Evolutionary conservation across 2,888 invertebrate species (phyloP).

Genomic region (Phaedon cochleariae): DNA sequence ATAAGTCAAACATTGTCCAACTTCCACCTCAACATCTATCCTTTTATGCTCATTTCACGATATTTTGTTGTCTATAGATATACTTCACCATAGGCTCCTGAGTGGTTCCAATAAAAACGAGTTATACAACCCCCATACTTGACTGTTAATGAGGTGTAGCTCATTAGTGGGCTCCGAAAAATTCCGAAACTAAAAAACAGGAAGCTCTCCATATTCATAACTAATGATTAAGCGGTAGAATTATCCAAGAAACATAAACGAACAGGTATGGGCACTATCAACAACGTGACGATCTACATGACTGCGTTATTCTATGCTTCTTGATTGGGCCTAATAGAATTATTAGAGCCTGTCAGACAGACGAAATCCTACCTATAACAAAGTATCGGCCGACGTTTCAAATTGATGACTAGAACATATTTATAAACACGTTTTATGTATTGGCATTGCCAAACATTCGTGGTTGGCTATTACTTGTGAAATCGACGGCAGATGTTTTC

Average conservation of each 20-base stretch:
- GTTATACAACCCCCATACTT: background rate
- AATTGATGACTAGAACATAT: constrained; percentile 41
- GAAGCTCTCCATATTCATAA: constrained; percentile 14
- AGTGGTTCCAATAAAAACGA: background rate
- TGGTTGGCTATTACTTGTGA: constrained; percentile 36
- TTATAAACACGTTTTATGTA: constrained; percentile 39
- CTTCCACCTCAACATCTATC: no score
- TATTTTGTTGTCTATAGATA: no score
- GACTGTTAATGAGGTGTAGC: constrained; percentile 3
- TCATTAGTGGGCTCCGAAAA: constrained; percentile 3
- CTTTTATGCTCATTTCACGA: no score
- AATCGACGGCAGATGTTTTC: constrained; percentile 39
- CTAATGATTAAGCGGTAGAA: constrained; percentile 4
- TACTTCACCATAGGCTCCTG: no score
- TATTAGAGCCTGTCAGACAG: constrained; percentile 15
- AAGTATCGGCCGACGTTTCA: constrained; percentile 36
- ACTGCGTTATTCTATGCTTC: background rate
- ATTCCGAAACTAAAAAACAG: constrained; percentile 4
- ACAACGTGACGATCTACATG: no score
- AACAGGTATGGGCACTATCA: background rate
- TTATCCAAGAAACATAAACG: background rate
- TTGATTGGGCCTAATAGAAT: constrained; percentile 7
- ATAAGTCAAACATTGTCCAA: no score
- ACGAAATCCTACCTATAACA: constrained; percentile 23
- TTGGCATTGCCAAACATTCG: constrained; percentile 33